Evolutionary conservation across 2,113 vertebrate genomes (phyloP), one percentile per base, ranked within the genome.

Genomic region (Erpornis zantholeuca): DNA sequence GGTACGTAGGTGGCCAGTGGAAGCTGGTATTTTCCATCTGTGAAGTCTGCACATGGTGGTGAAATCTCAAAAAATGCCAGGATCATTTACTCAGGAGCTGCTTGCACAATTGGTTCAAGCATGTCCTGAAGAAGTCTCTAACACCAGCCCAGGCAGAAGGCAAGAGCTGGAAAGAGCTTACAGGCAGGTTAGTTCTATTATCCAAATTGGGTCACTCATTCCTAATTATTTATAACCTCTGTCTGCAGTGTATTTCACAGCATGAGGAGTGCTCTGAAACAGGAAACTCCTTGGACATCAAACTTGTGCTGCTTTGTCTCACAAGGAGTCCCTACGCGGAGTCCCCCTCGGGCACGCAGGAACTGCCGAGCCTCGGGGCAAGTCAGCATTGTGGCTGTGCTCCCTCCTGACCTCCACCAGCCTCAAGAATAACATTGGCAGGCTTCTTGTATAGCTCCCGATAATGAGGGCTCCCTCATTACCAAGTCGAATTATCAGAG

Each of bases 401-500:
- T 84, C 92, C 88, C 88, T 82, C 53, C 96, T 88, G 94, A 96
- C 94, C 95, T 88, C 94, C 93, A 90, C 11, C 92, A 81, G 88
- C 54, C 90, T 15, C 92, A 94, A 91, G 86, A 94, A 93, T 76
- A 96, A 96, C 94, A 88, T 84, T 90, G 69, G 61, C 81, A 76
- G 86, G 38, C 69, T 81, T 77, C 76, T 75, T 82, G 88, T 75
- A 69, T 40, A 84, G 94, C 88, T 94, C 40, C 73, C 0, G 11
- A 42, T 95, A 96, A 96, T 92, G 90, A 95, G 93, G 77, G 76
- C 88, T 93, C 72, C 73, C 88, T 97, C 90, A 90, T 96, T 96
- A 96, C 90, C 91, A 93, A 94, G 93, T 95, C 96, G 96, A 93
- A 96, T 96, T 94, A 90, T 82, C 86, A 72, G 68, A 73, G 76